Percentiles rank a stretch among this genome's conserved stretches.
phyloP scores from a whole-genome alignment of 2,888 invertebrate genomes.

The Hartigia nigra region DNA sequence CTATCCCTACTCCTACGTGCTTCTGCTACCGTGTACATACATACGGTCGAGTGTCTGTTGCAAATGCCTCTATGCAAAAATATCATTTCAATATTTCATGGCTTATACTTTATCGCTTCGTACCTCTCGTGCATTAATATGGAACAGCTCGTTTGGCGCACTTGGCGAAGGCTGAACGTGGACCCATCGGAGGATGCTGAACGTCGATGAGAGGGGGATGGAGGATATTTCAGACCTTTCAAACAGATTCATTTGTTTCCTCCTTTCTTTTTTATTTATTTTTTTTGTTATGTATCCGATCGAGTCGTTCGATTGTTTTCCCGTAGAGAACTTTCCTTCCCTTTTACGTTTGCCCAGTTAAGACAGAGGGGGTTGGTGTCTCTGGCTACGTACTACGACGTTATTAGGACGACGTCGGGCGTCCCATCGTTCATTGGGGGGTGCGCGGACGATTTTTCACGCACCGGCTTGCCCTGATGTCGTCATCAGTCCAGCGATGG shows the following conservation, averaged over 20 bases:
- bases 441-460: slow-evolving; percentile 48
- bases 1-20: neutral
- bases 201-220: neutral
- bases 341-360: neutral
- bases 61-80: slow-evolving; percentile 29
- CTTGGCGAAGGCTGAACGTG: slow-evolving; percentile 1
- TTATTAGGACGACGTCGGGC: neutral
- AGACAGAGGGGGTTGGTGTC: neutral
- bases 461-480: slow-evolving; percentile 50
- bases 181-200: neutral
- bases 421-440: slow-evolving; percentile 1
- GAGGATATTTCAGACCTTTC: neutral
- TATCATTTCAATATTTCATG: slow-evolving; percentile 50
- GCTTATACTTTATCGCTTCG: slow-evolving; percentile 45
- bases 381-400: neutral
- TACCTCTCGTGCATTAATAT: slow-evolving; percentile 23
- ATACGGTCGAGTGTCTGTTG: neutral
- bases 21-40: neutral
- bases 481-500: slow-evolving; percentile 23
- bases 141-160: slow-evolving; percentile 21
- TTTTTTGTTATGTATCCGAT: neutral
- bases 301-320: neutral
- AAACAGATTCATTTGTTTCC: neutral
- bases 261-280: neutral
- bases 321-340: too few species aligned